Conservation (phyloP, 2,888 invertebrate species). For the Cheiracanthium punctorium region DNA sequence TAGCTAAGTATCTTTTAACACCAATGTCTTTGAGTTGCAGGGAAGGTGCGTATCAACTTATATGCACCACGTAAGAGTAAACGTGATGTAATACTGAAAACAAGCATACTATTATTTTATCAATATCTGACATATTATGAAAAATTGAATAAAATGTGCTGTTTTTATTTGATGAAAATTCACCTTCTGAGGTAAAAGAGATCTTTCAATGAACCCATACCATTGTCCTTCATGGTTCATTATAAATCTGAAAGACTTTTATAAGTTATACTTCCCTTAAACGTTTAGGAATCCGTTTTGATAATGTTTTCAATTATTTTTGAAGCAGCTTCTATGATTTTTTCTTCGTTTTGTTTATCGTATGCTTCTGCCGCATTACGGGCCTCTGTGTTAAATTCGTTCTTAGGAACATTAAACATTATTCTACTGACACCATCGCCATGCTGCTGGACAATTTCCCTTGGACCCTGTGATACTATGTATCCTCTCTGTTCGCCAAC, state of each 20-base stretch:
- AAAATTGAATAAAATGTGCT: too few species aligned
- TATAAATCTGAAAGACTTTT: neutral
- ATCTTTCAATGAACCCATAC: too few species aligned
- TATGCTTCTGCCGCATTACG: neutral
- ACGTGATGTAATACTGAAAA: too few species aligned
- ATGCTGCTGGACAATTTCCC: constrained; percentile 46
- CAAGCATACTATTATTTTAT: too few species aligned
- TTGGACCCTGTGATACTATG: constrained; percentile 20
- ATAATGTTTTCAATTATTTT: neutral
- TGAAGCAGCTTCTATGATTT: neutral
- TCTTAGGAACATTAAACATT: constrained; percentile 19
- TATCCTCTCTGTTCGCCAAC: constrained; percentile 12
- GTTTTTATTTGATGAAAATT: too few species aligned
- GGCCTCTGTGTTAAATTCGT: neutral
- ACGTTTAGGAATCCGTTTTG: neutral
- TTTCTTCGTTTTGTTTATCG: neutral
- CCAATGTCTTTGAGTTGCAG: too few species aligned
- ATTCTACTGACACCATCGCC: constrained; percentile 53
- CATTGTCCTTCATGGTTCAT: too few species aligned
- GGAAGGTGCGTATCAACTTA: too few species aligned
- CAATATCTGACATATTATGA: too few species aligned
- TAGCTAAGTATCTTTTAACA: too few species aligned
- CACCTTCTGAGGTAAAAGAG: too few species aligned
- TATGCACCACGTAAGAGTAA: too few species aligned
- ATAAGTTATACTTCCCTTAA: neutral